Conservation (phyloP, 2,797 vertebrate species). For the Gymnoscopelus microlampas region DNA sequence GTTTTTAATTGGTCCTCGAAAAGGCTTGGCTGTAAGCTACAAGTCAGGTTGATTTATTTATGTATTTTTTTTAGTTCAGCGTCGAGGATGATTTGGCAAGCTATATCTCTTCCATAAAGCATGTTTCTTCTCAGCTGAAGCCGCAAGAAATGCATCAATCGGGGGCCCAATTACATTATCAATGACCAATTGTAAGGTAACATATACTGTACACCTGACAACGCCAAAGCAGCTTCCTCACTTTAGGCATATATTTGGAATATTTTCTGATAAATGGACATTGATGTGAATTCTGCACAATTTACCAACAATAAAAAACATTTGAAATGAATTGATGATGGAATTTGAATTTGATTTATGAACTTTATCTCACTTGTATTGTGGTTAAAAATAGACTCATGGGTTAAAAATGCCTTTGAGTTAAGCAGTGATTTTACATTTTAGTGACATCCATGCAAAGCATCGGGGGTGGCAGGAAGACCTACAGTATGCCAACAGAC, state of each 20-base stretch:
- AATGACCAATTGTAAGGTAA: slow-evolving; percentile 44
- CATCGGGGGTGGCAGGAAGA: slow-evolving; percentile 69
- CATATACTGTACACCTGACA: slow-evolving; percentile 30
- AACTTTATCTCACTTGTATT: slow-evolving; percentile 4
- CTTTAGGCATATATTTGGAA: slow-evolving; percentile 18
- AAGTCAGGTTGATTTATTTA: too few relatives aligned
- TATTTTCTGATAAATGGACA: slow-evolving; percentile 8
- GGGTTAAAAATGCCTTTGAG: slow-evolving; percentile 39
- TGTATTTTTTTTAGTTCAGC: not conserved
- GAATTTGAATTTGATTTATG: not conserved
- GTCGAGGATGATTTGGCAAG: not conserved
- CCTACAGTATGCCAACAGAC: slow-evolving; percentile 53
- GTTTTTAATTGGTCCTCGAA: too few relatives aligned
- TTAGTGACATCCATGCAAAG: slow-evolving; percentile 37
- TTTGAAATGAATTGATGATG: slow-evolving; percentile 21
- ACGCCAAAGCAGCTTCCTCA: not conserved
- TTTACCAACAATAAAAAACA: slow-evolving; percentile 28
- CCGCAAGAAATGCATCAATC: slow-evolving; percentile 1
- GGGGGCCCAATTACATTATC: slow-evolving; percentile 31
- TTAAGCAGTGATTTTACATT: slow-evolving; percentile 33
- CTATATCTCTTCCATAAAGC: not conserved
- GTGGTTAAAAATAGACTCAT: slow-evolving; percentile 10
- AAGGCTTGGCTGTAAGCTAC: too few relatives aligned
- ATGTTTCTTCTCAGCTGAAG: not conserved
- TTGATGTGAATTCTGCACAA: slow-evolving; percentile 19